Percentiles rank a stretch among this genome's conserved stretches.
Conservation (phyloP, 2,888 invertebrate species). For the Stratiomys singularior region DNA sequence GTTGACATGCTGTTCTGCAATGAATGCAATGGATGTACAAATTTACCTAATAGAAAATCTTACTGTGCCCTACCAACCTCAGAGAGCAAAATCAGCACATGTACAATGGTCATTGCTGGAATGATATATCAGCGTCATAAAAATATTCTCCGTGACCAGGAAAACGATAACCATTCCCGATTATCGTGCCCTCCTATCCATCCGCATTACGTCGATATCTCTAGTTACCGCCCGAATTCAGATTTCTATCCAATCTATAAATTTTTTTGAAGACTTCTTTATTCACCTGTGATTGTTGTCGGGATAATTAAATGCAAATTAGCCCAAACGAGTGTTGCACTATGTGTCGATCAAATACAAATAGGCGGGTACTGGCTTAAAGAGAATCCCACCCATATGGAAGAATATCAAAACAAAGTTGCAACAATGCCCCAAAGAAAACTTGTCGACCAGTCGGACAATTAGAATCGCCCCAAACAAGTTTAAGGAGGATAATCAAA, state of each 20-base stretch:
- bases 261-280: background rate
- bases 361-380: slow-evolving; percentile 25
- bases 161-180: too few species aligned
- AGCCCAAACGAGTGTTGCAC: background rate
- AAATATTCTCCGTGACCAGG: too few species aligned
- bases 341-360: slow-evolving; percentile 40
- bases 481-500: slow-evolving; percentile 38
- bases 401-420: slow-evolving; percentile 8
- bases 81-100: background rate
- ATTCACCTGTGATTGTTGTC: background rate
- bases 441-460: background rate
- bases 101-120: background rate
- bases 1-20: background rate
- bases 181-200: too few species aligned
- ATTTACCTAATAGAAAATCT: too few species aligned
- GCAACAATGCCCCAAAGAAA: slow-evolving; percentile 10
- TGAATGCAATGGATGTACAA: background rate
- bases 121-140: too few species aligned
- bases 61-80: too few species aligned
- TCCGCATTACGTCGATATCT: too few species aligned
- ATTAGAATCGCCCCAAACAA: slow-evolving; percentile 38
- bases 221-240: too few species aligned
- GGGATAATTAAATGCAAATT: slow-evolving; percentile 32
- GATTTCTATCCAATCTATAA: too few species aligned
- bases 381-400: slow-evolving; percentile 31